Conservation (phyloP, 2,888 invertebrate species). For the Rosalia funebris region DNA sequence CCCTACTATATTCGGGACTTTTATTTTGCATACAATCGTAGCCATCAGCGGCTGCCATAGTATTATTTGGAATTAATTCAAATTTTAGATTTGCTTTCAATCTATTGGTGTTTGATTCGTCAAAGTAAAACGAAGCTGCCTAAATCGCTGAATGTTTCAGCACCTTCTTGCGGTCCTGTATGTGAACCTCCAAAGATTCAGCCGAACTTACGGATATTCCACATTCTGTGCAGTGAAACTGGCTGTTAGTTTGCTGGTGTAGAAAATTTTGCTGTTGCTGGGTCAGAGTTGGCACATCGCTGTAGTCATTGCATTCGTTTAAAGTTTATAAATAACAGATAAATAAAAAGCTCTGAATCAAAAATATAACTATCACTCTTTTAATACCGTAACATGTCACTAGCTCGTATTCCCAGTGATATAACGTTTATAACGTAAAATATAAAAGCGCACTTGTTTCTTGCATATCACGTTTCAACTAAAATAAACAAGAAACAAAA, state of each 20-base stretch:
- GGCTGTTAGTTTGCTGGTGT: conserved; percentile 65
- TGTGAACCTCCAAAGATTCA: conserved; percentile 81
- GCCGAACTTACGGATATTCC: conserved; percentile 79
- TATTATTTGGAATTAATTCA: conserved; percentile 67
- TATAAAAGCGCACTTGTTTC: conserved; percentile 45
- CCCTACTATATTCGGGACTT: conserved; percentile 69
- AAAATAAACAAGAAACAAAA: conserved; percentile 60
- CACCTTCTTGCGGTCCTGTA: conserved; percentile 80
- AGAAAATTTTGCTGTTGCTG: conserved; percentile 43
- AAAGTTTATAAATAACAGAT: conserved; percentile 40
- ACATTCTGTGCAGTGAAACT: conserved; percentile 80
- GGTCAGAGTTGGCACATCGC: conserved; percentile 45
- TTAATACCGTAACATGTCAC: conserved; percentile 64
- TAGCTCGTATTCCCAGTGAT: conserved; percentile 58
- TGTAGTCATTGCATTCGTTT: conserved; percentile 58
- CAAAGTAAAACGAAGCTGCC: conserved; percentile 61
- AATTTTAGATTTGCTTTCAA: conserved; percentile 65
- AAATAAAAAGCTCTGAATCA: conserved; percentile 58
- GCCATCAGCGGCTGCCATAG: conserved; percentile 78
- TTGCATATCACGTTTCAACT: no score
- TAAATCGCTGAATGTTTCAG: conserved; percentile 78
- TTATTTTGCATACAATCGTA: conserved; percentile 76
- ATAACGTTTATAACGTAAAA: conserved; percentile 41
- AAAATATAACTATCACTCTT: conserved; percentile 63
- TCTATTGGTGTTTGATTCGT: conserved; percentile 74